Conservation (phyloP, 2,797 vertebrate genomes). For the Aselliscus stoliczkanus region DNA sequence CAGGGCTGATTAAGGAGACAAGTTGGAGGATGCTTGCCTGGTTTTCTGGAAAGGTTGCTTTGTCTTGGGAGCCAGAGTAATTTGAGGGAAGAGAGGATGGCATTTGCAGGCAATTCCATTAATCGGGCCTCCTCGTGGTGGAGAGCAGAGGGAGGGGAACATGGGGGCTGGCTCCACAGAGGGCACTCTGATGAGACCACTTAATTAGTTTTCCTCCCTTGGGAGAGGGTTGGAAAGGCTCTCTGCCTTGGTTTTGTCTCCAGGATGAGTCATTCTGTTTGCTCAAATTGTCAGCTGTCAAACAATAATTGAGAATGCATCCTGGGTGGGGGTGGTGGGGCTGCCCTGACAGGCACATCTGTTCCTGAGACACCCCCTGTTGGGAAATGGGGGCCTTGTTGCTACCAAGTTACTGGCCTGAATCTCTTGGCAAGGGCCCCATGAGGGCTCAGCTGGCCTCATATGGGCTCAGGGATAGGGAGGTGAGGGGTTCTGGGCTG, state of each 20-base stretch:
- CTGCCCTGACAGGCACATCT: neutral
- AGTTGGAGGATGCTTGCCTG: neutral
- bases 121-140: neutral
- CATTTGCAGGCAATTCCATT: neutral
- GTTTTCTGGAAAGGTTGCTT: slow-evolving; percentile 29
- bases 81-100: neutral
- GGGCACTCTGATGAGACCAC: neutral
- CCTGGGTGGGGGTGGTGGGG: neutral
- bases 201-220: slow-evolving; percentile 32
- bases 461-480: neutral
- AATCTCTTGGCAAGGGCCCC: neutral
- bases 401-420: neutral
- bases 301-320: neutral
- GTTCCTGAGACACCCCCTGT: neutral
- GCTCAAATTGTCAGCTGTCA: neutral
- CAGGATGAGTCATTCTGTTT: slow-evolving; percentile 56
- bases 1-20: neutral
- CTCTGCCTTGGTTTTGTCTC: slow-evolving; percentile 56
- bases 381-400: neutral
- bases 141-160: neutral
- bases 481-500: neutral
- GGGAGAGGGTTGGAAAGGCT: slow-evolving; percentile 30
- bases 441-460: neutral
- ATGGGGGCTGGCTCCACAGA: neutral
- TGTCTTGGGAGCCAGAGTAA: slow-evolving; percentile 9